Base-by-base conservation (phyloP, 1,140 invertebrate genomes). In the Conus betulinus region DNA sequence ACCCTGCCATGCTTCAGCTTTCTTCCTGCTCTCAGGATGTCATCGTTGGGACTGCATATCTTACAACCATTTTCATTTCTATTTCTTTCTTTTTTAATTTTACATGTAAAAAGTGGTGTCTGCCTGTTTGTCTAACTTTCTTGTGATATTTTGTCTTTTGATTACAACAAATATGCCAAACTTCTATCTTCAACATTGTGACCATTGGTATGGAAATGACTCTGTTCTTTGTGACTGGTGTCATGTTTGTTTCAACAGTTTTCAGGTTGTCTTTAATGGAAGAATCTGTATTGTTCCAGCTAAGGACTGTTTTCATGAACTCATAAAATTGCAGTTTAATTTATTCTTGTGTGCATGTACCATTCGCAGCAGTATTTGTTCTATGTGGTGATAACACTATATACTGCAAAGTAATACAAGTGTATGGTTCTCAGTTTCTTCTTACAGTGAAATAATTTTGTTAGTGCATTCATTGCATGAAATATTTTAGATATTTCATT, bases 81-180 rank as follows among this genome's bases (percentile, higher is more conserved):
- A 4, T 79, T 52, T 76, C n/a, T n/a, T n/a, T n/a, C n/a, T n/a
- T 87, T 20, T 79, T 52, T 86, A n/a, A 86, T 39, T 76, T 23
- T 51, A 67, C 39, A 51, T 55, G n/a, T 23, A 17, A 20, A 17
- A 3, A 51, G 51, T 71, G 60, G 20, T 74, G 8, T 23, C 23
- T 67, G 17, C 39, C 63, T 82, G 79, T 52, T 20, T 17, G 6
- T 55, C 8, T 82, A 39, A 5, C 27, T 17, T 51, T 82, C 27
- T 51, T 51, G 53, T 23, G 27, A 52, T 82, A 82, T 71, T 71
- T n/a, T 71, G 3, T 71, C 23, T 71, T 71, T 71, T 1, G 60
- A 63, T 71, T 20, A 23, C 23, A 6, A 23, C 20, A 23, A 23
- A 71, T 71, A 20, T 71, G 67, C 23, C 67, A 71, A 71, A n/a